These are phyloP conservation scores for Umimayanthus kanabou DNA, from an alignment of 92 coral and sea anemone species.

Conservation along the genomic window DNA sequence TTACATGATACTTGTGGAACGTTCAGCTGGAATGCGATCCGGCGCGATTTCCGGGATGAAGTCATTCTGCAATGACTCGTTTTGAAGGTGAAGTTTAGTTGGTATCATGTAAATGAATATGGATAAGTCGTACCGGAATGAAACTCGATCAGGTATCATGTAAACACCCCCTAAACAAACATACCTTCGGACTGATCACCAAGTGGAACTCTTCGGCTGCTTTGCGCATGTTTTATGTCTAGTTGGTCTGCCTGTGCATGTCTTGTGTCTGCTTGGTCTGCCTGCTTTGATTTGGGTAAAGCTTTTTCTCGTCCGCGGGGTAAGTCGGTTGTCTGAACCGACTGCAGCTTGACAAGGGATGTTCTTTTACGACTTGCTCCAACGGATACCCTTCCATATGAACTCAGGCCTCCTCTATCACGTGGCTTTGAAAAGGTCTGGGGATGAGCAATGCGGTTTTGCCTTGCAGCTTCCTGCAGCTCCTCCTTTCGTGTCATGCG, in stretches of 20 bases:
- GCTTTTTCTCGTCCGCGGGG: slow-evolving; percentile 7
- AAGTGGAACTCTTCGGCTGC: not conserved
- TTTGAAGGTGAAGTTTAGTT: no score
- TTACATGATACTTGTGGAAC: no score
- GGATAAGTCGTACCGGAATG: no score
- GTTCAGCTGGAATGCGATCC: no score
- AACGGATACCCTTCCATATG: slow-evolving; percentile 55
- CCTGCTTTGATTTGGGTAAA: slow-evolving; percentile 29
- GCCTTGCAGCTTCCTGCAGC: slow-evolving; percentile 76
- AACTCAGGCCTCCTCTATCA: slow-evolving; percentile 50
- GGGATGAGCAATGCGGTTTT: slow-evolving; percentile 50
- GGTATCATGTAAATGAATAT: no score
- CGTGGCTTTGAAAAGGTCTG: slow-evolving; percentile 40
- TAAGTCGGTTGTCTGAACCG: slow-evolving; percentile 47
- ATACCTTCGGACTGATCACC: not conserved
- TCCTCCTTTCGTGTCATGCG: slow-evolving; percentile 80
- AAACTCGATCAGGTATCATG: no score
- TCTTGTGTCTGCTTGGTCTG: slow-evolving; percentile 20
- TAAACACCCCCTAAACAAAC: not conserved
- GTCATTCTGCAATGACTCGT: no score
- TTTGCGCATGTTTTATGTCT: not conserved
- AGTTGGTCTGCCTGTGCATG: slow-evolving; percentile 23
- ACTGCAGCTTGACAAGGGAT: slow-evolving; percentile 47
- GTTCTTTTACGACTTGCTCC: slow-evolving; percentile 53
- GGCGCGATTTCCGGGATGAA: no score